Base-by-base conservation (phyloP, 2,113 vertebrate species). In the Fulmarus glacialis region DNA sequence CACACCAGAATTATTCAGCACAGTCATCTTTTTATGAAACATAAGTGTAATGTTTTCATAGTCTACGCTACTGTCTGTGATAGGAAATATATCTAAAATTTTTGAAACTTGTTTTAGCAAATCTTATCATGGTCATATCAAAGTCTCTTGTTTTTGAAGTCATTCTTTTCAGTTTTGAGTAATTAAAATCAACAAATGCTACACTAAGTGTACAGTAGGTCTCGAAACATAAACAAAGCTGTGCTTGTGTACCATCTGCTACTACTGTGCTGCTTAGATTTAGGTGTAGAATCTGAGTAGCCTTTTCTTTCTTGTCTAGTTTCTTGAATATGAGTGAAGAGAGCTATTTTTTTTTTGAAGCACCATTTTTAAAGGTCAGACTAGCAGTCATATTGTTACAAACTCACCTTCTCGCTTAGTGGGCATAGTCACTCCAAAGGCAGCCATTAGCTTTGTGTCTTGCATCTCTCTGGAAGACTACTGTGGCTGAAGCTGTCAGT, bases 101-200 rank as follows among this genome's bases (percentile, higher is more conserved):
- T 97, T 97, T 97, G 96, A 97, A 97, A 96, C 87, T 97, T 97
- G 94, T 96, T 97, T 97, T 96, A 96, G 93, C 94, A 95, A 95
- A 96, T 98, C 91, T 96, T 95, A 95, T 96, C 96, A 95, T 96
- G 96, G 95, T 96, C 95, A 95, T 97, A 97, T 97, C 95, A 96
- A 97, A 97, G 94, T 97, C 94, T 97, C 94, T 97, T 97, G 95
- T 97, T 97, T 97, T 96, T 97, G 90, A 97, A 97, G 96, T 96
- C 93, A 96, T 97, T 93, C 96, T 97, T 87, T 97, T 97, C 97
- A 97, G 96, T 97, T 98, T 96, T 97, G 96, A 97, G 94, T 97
- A 97, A 98, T 97, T 98, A 97, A 98, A 98, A 98, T 97, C 93
- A 97, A 97, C 95, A 97, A 97, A 97, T 97, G 96, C 94, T 97